Evolutionary conservation across 2,797 vertebrate genomes (phyloP), one percentile per base, ranked within the genome.

Genomic region (Gymnothorax javanicus): DNA sequence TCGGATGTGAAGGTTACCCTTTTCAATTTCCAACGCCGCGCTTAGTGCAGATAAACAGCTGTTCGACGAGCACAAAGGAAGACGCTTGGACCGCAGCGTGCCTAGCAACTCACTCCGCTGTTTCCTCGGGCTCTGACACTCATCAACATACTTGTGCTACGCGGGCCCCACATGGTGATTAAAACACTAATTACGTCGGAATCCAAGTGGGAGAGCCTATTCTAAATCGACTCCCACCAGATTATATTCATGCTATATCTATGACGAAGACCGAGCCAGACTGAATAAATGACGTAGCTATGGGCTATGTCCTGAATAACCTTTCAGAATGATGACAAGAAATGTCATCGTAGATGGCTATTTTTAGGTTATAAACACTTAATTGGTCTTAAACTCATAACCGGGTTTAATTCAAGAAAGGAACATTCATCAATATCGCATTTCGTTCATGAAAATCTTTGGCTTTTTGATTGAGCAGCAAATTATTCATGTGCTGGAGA

Each of bases 1-100:
- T 56, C 52, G 20, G 77, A 56, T 23, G 77, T 56, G 56, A n/a
- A 54, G 77, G 77, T 81, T 50, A 81, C 77, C 77, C 77, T 52
- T 23, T 33, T 20, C 20, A 54, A 12, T 79, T 79, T 52, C 3
- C 17, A 20, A n/a, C 6, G 77, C 6, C 52, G 7, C 4, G 77
- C 13, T 9, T 52, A 81, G 50, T 8, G 52, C 50, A 43, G 20
- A 23, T 81, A 81, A 81, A 56, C 50, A 56, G n/a, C 50, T 54
- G 52, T 52, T 81, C 50, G 43, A 7, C 73, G 33, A 6, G 20
- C 27, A 15, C 73, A 20, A 9, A 9, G 4, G n/a, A 4, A 27
- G 23, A 71, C 67, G 13, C 13, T 9, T 25, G 67, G 23, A 25
- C n/a, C 50, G 77, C 52, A 54, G 15, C 50, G 69, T 43, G 25